Conservation (phyloP, 1,140 invertebrate species). For the Solen grandis region DNA sequence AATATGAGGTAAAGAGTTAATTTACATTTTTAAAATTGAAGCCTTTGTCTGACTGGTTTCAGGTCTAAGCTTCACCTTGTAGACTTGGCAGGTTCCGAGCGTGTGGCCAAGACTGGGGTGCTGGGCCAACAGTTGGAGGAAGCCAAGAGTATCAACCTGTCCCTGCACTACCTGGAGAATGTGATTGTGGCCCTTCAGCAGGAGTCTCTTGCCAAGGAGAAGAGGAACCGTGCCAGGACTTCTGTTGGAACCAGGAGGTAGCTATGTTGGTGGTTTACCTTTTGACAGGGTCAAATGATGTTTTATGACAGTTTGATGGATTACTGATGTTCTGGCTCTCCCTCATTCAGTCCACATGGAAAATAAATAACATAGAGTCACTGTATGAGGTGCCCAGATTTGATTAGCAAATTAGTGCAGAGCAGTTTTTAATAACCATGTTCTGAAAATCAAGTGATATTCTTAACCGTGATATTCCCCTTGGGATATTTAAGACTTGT, state of each 20-base stretch:
- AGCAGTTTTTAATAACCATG: too few relatives aligned
- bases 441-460: too few relatives aligned
- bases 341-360: too few relatives aligned
- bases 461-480: too few relatives aligned
- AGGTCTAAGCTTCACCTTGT: slow-evolving; percentile 86
- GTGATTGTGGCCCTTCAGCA: slow-evolving; percentile 74
- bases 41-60: too few relatives aligned
- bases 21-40: too few relatives aligned
- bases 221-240: slow-evolving; percentile 40
- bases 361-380: too few relatives aligned
- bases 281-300: not conserved
- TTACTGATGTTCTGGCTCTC: too few relatives aligned
- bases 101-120: slow-evolving; percentile 80
- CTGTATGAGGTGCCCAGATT: too few relatives aligned
- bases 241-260: slow-evolving; percentile 35
- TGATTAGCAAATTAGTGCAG: too few relatives aligned
- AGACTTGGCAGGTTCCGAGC: slow-evolving; percentile 85
- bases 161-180: slow-evolving; percentile 86
- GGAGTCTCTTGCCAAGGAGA: slow-evolving; percentile 19
- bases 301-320: slow-evolving; percentile 3
- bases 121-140: slow-evolving; percentile 84
- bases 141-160: slow-evolving; percentile 86
- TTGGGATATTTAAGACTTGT: too few relatives aligned
- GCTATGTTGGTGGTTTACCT: not conserved
- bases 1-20: too few relatives aligned